Evolutionary conservation across 2,797 vertebrate species (phyloP).

Genomic region (Phoxinus dragarum): DNA sequence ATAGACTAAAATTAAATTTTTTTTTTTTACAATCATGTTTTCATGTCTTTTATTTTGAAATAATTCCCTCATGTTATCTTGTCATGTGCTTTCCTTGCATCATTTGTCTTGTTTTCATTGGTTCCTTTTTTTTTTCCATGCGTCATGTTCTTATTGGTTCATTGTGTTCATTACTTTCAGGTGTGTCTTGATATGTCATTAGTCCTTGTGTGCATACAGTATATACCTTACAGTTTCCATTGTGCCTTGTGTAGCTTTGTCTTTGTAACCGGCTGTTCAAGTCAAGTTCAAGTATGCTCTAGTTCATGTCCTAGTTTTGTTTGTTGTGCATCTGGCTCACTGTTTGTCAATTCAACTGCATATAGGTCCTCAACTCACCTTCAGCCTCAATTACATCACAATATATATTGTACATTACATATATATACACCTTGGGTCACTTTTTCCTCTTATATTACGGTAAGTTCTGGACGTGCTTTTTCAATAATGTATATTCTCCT

Average conservation of each 20-base stretch:
- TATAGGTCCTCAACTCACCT: background rate
- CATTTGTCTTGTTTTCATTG: too few relatives aligned
- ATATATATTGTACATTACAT: too few relatives aligned
- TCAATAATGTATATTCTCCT: background rate
- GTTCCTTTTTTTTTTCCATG: too few relatives aligned
- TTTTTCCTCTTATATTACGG: slow-evolving; percentile 2
- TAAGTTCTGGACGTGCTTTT: background rate
- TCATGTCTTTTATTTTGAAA: background rate
- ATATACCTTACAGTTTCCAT: too few relatives aligned
- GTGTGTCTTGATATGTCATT: background rate
- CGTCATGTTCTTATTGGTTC: background rate
- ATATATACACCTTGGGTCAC: background rate
- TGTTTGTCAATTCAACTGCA: background rate
- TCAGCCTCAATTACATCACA: too few relatives aligned
- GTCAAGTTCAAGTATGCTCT: background rate
- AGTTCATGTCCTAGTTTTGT: background rate
- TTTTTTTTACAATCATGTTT: background rate
- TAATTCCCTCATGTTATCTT: background rate
- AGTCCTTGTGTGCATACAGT: background rate
- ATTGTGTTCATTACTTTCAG: background rate
- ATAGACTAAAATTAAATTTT: background rate
- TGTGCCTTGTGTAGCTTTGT: background rate
- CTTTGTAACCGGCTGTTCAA: background rate
- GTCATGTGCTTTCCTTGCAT: background rate
- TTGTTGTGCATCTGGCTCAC: background rate